These are phyloP conservation scores for Toxotes jaculatrix DNA, from an alignment of 2,113 vertebrate genomes.

Conservation along the genomic window DNA sequence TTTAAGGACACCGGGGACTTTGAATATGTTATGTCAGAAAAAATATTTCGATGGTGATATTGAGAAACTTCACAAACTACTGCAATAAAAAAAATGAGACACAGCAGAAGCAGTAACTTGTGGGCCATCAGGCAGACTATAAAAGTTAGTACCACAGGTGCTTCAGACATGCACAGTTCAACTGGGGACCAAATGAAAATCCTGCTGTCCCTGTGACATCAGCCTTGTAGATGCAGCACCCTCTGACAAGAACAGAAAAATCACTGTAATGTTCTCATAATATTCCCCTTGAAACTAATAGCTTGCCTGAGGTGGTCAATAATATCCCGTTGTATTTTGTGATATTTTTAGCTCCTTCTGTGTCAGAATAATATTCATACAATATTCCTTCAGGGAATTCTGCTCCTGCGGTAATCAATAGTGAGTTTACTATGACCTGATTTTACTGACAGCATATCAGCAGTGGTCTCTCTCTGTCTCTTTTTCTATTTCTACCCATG, in stretches of 20 bases:
- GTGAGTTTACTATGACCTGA: constrained; percentile 53
- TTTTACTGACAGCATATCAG: constrained; percentile 41
- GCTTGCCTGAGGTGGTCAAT: constrained; percentile 36
- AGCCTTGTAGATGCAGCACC: constrained; percentile 9
- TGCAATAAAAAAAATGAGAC: constrained; percentile 7
- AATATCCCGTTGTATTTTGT: constrained; percentile 53
- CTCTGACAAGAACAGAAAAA: constrained; percentile 29
- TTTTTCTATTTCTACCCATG: constrained; percentile 4
- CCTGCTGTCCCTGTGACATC: constrained; percentile 2
- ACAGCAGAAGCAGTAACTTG: neutral
- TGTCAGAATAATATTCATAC: constrained; percentile 58
- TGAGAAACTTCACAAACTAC: neutral
- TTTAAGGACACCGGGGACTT: constrained; percentile 2
- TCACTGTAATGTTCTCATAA: constrained; percentile 35
- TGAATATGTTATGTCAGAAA: neutral
- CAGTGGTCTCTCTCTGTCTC: constrained; percentile 7
- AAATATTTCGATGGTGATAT: neutral
- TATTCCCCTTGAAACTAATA: constrained; percentile 46
- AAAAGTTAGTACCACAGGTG: constrained; percentile 20
- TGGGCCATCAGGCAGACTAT: constrained; percentile 11
- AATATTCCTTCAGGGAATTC: constrained; percentile 62
- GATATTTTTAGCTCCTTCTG: constrained; percentile 66
- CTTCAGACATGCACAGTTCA: neutral
- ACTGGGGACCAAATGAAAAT: constrained; percentile 43
- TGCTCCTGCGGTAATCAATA: constrained; percentile 66